Base-by-base conservation (phyloP, 1,140 invertebrate species). In the Meloidogyne hapla region DNA sequence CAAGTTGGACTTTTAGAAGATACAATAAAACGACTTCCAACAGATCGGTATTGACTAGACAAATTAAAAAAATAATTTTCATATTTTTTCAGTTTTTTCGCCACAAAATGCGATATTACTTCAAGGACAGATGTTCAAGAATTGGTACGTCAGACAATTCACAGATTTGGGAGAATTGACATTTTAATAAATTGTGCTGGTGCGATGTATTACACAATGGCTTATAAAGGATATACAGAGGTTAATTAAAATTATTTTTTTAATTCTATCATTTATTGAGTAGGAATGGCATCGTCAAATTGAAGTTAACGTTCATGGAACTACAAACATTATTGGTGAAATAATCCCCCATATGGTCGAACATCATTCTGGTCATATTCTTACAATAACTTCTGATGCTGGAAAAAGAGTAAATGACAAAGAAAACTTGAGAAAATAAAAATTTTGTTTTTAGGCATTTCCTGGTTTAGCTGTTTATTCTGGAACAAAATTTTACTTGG, bases 321-420 rank as follows among this genome's bases (percentile, higher is more conserved):
- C 88, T 26, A 85, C 88, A n/a, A 88, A 89, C 77, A 83, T 88
- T 78, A 86, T 89, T 75, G 88, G 85, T n/a, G 87, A 86, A 63
- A 87, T 89, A 4, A 70, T 89, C 4, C 83, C 85, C 63, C 85
- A 88, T 12, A 89, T 89, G 89, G 68, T 88, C 10, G 81, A 86
- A 42, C 82, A 87, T 67, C 79, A 80, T 61, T 79, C 75, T 75
- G 89, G 89, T 26, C 89, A 89, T 76, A 89, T 89, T 77, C 28
- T 89, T 18, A 89, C 89, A 79, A 88, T 89, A 68, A 88, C 88
- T 9, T 89, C 88, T 61, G 87, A 89, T 85, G 89, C 89, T 38
- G 89, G 88, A 2, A 85, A 85, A 79, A 84, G 81, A 80, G 88
- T 88, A n/a, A n/a, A n/a, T n/a, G n/a, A n/a, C 10, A 9, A 10